A percentile compares a stretch with the other conserved stretches of the same genome.
Evolutionary conservation across 2,113 vertebrate species (phyloP).

Genomic region (Leptocoma aspasia): DNA sequence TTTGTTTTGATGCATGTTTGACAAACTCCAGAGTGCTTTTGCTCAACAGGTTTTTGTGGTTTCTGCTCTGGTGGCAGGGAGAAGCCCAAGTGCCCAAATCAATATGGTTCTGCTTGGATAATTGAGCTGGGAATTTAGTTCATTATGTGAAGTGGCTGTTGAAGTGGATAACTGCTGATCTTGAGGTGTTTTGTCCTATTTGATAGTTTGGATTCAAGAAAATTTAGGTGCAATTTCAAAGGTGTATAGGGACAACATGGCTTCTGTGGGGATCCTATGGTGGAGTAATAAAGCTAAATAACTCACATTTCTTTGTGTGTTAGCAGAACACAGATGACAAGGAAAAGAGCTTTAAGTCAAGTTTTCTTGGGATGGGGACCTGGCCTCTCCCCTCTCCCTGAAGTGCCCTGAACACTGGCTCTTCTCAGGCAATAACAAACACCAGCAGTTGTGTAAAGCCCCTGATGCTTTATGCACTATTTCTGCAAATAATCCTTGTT

Average conservation of each 20-base stretch:
- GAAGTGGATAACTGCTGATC: not conserved
- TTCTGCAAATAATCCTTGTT: slow-evolving; percentile 49
- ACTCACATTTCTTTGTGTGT: not conserved
- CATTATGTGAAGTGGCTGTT: not conserved
- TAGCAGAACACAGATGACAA: not conserved
- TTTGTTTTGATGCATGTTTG: not conserved
- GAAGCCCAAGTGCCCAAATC: not conserved
- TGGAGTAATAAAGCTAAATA: not conserved
- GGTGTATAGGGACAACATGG: not conserved
- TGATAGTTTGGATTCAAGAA: not conserved
- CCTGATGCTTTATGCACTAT: not conserved
- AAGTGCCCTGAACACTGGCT: not conserved
- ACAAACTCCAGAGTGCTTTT: not conserved
- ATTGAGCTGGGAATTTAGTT: not conserved
- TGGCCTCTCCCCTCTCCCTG: not conserved
- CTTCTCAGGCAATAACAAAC: not conserved
- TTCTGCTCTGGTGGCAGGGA: not conserved
- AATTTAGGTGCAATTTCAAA: not conserved
- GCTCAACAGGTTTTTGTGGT: not conserved
- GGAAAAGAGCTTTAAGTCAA: not conserved
- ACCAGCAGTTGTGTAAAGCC: not conserved
- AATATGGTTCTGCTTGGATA: not conserved
- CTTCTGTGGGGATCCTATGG: not conserved
- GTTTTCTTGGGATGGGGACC: not conserved
- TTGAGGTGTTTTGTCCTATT: slow-evolving; percentile 3